These are phyloP conservation scores for Rallus crepitans DNA, from an alignment of 2,797 vertebrate species.

Conservation along the genomic window DNA sequence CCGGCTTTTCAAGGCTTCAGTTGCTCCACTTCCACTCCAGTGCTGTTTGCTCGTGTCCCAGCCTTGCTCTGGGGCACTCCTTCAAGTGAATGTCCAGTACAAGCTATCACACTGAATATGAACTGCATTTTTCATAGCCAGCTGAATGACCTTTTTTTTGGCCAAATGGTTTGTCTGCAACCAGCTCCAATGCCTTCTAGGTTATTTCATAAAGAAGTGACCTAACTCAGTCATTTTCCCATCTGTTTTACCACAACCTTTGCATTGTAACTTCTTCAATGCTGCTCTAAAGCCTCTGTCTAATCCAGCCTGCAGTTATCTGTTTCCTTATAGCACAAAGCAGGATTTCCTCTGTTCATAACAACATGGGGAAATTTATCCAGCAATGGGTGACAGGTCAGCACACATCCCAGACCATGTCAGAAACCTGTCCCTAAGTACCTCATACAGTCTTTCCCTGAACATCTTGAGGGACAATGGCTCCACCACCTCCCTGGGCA, in stretches of 20 bases:
- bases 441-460: no score
- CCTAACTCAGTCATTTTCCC: neutral
- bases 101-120: neutral
- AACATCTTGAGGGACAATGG: no score
- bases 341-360: neutral
- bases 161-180: neutral
- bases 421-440: neutral
- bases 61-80: neutral
- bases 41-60: neutral
- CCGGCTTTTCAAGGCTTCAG: no score
- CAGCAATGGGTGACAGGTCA: neutral
- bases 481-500: no score
- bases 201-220: neutral
- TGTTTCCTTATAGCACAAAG: neutral
- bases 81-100: rapidly evolving
- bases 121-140: neutral
- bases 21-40: rapidly evolving
- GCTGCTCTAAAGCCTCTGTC: neutral
- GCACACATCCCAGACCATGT: neutral
- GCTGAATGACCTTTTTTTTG: neutral
- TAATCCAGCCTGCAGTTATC: neutral
- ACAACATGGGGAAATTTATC: neutral
- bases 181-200: neutral
- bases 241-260: neutral
- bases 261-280: neutral